These are phyloP conservation scores for Salvator merianae DNA, from an alignment of 2,113 vertebrate genomes.

Conservation along the genomic window DNA sequence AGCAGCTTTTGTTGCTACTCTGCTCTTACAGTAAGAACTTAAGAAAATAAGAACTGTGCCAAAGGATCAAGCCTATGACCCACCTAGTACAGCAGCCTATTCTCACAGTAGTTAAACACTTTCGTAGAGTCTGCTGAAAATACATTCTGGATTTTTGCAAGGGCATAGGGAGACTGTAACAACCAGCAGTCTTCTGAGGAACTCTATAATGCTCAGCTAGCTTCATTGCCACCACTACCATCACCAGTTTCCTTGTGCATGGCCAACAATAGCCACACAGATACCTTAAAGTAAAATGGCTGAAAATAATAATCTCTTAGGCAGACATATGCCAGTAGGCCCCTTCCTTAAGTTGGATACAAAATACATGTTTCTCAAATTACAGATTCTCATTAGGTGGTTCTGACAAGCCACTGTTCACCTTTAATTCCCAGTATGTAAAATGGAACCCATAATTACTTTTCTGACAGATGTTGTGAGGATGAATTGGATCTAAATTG, in stretches of 20 bases:
- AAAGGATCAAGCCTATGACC: too few relatives aligned
- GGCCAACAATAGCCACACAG: too few relatives aligned
- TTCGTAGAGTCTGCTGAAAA: too few relatives aligned
- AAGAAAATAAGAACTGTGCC: too few relatives aligned
- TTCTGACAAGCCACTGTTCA: constrained; percentile 28
- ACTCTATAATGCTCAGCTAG: neutral
- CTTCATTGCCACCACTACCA: too few relatives aligned
- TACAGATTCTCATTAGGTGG: constrained; percentile 19
- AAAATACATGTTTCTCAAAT: constrained; percentile 20
- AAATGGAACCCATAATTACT: constrained; percentile 32
- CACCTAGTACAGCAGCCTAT: too few relatives aligned
- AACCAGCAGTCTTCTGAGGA: neutral
- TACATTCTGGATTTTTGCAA: too few relatives aligned
- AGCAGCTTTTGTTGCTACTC: too few relatives aligned
- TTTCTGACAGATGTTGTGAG: constrained; percentile 21
- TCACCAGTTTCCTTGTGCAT: neutral
- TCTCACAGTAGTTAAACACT: too few relatives aligned
- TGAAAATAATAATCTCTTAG: neutral
- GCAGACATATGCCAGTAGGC: neutral
- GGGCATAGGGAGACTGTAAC: too few relatives aligned
- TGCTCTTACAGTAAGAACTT: too few relatives aligned
- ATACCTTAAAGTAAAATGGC: neutral
- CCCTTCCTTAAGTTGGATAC: neutral
- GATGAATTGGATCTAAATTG: constrained; percentile 32
- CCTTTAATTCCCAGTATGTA: constrained; percentile 21